These are phyloP conservation scores for Harmothoe impar DNA, from an alignment of 2,888 invertebrate genomes.

Conservation along the genomic window DNA sequence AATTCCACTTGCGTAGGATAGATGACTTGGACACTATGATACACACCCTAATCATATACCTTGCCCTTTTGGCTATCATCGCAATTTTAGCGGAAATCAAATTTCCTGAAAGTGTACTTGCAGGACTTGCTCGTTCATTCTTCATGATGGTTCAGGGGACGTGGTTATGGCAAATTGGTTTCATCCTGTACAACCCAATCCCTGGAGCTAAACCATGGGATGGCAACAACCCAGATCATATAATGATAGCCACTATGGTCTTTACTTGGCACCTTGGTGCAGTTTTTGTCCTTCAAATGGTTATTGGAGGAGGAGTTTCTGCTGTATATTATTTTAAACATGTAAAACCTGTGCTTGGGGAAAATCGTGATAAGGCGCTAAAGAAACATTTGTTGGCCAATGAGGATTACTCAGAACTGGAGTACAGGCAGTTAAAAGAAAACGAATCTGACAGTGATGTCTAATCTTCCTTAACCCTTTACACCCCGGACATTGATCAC, in stretches of 20 bases:
- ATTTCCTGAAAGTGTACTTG: conserved; percentile 75
- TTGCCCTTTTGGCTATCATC: conserved; percentile 76
- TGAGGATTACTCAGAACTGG: no score
- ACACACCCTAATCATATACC: conserved; percentile 82
- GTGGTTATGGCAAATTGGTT: conserved; percentile 83
- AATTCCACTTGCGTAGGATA: conserved; percentile 82
- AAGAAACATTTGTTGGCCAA: no score
- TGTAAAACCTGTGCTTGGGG: no score
- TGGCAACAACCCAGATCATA: neutral
- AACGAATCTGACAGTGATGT: no score
- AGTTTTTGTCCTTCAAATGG: conserved; percentile 71
- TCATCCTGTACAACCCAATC: conserved; percentile 82
- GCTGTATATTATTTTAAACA: conserved; percentile 69
- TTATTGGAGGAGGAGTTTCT: conserved; percentile 75
- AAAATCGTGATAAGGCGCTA: no score
- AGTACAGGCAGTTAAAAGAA: no score
- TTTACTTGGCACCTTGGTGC: conserved; percentile 53
- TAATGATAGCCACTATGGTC: neutral
- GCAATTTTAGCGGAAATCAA: conserved; percentile 78
- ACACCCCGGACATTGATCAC: no score
- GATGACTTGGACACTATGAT: conserved; percentile 75
- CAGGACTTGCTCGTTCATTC: conserved; percentile 76
- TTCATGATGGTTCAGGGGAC: conserved; percentile 83
- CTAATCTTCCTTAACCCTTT: no score
- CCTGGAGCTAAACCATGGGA: conserved; percentile 41